phyloP scores from a whole-genome alignment of 2,113 vertebrate species.

The Chaenogobius annularis region DNA sequence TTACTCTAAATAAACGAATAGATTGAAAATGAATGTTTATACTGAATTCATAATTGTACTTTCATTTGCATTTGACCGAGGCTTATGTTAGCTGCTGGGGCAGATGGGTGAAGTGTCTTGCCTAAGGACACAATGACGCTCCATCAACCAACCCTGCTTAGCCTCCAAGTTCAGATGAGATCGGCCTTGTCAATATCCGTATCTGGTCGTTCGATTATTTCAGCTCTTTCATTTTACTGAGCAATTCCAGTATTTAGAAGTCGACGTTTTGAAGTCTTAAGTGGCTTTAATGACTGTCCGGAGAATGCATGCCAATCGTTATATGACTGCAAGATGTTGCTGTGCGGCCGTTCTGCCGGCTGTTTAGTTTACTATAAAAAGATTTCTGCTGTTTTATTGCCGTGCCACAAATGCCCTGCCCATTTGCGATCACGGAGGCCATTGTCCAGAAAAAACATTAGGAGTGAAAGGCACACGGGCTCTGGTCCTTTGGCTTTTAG shows the following conservation, averaged over 20 bases:
- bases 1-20: background rate
- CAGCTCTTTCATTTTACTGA: background rate
- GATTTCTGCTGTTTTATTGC: conserved; percentile 42
- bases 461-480: conserved; percentile 56
- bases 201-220: too few species aligned
- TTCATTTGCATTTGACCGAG: background rate
- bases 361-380: conserved; percentile 49
- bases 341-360: conserved; percentile 27
- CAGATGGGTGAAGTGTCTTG: too few species aligned
- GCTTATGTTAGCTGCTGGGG: too few species aligned
- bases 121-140: too few species aligned
- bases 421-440: conserved; percentile 38
- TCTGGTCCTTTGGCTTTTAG: conserved; percentile 63
- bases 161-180: too few species aligned
- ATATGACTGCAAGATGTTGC: conserved; percentile 23
- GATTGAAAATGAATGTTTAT: too few species aligned
- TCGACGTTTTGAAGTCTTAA: background rate
- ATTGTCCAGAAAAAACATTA: conserved; percentile 68
- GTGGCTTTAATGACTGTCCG: background rate
- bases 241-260: background rate
- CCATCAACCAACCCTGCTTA: too few species aligned
- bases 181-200: too few species aligned
- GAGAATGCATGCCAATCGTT: background rate
- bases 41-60: too few species aligned
- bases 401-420: conserved; percentile 44